These are phyloP conservation scores for Acrocephalus kingi DNA, from an alignment of 2,113 vertebrate genomes.

Conservation along the genomic window DNA sequence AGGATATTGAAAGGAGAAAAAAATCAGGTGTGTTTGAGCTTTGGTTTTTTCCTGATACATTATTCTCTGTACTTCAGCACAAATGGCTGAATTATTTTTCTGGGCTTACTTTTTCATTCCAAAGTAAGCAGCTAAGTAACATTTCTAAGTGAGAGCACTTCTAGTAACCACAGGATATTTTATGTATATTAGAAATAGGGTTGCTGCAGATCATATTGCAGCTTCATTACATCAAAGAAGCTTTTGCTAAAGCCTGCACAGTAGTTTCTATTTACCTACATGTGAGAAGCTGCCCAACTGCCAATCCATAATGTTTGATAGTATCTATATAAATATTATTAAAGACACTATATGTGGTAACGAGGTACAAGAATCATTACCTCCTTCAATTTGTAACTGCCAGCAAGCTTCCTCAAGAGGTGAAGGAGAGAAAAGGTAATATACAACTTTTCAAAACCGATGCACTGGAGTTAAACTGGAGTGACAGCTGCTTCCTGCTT, in stretches of 20 bases:
- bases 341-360: background rate
- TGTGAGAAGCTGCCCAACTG: background rate
- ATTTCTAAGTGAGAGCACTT: background rate
- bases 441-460: background rate
- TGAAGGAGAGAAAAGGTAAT: background rate
- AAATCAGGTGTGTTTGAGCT: background rate
- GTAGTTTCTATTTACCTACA: background rate
- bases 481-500: background rate
- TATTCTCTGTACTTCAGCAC: background rate
- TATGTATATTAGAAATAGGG: background rate
- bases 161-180: background rate
- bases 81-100: background rate
- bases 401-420: background rate
- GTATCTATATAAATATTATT: background rate
- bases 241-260: background rate
- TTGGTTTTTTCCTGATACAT: background rate
- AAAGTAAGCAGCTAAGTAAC: background rate
- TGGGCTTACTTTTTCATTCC: background rate
- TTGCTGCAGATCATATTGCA: background rate
- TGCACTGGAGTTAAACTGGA: background rate
- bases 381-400: background rate
- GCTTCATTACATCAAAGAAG: background rate
- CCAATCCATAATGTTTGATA: background rate
- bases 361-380: background rate
- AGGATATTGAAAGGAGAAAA: background rate